Base-by-base conservation (phyloP, 1,140 invertebrate species). In the Holcopasites calliopsidis region DNA sequence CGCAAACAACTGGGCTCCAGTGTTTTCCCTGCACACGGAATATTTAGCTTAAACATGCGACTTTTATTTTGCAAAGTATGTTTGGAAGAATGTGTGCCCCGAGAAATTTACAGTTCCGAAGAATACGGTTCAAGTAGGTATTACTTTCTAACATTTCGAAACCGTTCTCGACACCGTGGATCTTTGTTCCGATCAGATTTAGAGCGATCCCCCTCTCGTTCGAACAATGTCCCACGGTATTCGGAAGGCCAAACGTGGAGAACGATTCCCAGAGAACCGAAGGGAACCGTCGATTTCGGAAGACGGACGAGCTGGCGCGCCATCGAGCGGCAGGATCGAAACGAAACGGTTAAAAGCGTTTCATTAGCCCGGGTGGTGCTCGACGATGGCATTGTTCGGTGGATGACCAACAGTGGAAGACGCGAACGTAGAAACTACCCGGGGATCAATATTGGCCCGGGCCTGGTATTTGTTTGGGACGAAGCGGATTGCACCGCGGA, bases 401-500 rank as follows among this genome's bases (percentile, higher is more conserved):
- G 38, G 50, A 68, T 62, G 65, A 60, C 79, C 52, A 49, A 49
- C 31, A 50, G 54, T n/a, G 33, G 55, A 81, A 82, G 71, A 55
- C 16, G 73, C 68, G 77, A 73, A 77, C 73, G 79, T 50, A 73
- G 47, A 55, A 74, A 70, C 47, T 38, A 18, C 52, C 58, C 58
- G 49, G 77, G 64, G 79, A 83, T 83, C 81, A 74, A 83, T 83
- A 82, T 83, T 79, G 81, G 69, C 65, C 35, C 58, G 60, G 61
- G 49, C 52, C 44, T 74, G 80, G 77, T 83, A 82, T 83, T 83
- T 83, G 81, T 83, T 83, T 83, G 81, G 81, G 80, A 82, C 72
- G 76, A 65, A 69, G 62, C 58, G 79, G 68, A 74, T 81, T 82
- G 74, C 42, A 52, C 70, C 69, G 74, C 11, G 65, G 50, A 47